phyloP scores from a whole-genome alignment of 2,888 invertebrate genomes.

The Junonia oenone region DNA sequence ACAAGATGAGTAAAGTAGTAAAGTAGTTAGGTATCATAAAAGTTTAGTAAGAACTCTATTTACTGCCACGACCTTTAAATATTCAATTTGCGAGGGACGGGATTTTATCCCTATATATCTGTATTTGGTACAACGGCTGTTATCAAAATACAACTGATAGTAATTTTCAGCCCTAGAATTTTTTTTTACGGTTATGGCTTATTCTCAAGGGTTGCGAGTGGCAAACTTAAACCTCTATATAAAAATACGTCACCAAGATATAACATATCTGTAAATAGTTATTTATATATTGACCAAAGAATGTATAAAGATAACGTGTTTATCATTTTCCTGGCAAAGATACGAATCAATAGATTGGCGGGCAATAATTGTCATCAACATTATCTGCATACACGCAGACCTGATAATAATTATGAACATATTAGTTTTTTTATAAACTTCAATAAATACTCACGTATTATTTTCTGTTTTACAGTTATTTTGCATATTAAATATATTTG shows the following conservation, averaged over 20 bases:
- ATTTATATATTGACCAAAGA: neutral
- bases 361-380: conserved; percentile 32
- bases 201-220: too few species aligned
- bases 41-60: too few species aligned
- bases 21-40: too few species aligned
- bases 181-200: too few species aligned
- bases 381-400: conserved; percentile 31
- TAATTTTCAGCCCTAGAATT: too few species aligned
- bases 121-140: too few species aligned
- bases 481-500: neutral
- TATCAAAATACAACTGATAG: too few species aligned
- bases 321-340: conserved; percentile 55
- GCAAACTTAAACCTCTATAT: too few species aligned
- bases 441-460: conserved; percentile 8
- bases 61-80: too few species aligned
- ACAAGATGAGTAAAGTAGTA: too few species aligned
- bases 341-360: conserved; percentile 54
- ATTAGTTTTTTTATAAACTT: conserved; percentile 22
- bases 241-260: neutral
- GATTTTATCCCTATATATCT: too few species aligned
- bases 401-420: conserved; percentile 21
- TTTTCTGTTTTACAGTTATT: conserved; percentile 5
- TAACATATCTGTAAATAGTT: neutral
- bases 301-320: conserved; percentile 11
- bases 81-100: too few species aligned